Percentiles rank a stretch among this genome's conserved stretches.
phyloP scores from a whole-genome alignment of 2,797 vertebrate species.

The Catamblyrhynchus diadema region DNA sequence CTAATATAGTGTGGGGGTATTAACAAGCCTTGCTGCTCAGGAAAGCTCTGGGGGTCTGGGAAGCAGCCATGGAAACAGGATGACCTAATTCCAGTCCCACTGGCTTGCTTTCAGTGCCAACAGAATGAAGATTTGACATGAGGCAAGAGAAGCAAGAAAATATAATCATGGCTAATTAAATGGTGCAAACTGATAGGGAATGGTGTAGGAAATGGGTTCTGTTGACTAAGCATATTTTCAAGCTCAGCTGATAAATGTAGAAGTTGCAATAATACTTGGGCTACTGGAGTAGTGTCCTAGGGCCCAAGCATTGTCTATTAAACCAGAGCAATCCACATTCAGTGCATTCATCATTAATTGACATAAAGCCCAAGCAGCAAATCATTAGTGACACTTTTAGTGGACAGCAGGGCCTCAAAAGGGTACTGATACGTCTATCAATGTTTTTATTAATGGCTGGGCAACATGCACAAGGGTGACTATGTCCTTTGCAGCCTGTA shows the following conservation, averaged over 20 bases:
- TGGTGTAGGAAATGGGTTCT: neutral
- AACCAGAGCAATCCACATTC: neutral
- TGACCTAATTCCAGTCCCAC: neutral
- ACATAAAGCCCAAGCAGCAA: neutral
- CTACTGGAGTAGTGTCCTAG: neutral
- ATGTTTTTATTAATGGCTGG: neutral
- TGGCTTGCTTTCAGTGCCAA: neutral
- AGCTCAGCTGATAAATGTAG: neutral
- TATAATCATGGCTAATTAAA: neutral
- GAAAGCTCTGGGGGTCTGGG: neutral
- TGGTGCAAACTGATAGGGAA: neutral
- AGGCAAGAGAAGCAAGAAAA: neutral
- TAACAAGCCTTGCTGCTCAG: neutral
- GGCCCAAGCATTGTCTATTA: neutral
- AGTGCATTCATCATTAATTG: neutral
- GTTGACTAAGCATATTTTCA: neutral
- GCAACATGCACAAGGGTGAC: neutral
- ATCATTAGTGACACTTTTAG: neutral
- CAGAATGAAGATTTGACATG: neutral
- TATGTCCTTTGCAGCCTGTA: neutral
- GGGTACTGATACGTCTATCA: neutral
- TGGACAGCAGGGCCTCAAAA: neutral
- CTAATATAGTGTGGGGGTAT: neutral
- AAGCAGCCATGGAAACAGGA: neutral
- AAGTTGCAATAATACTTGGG: neutral